A percentile compares a stretch with the other conserved stretches of the same genome.
phyloP scores from a whole-genome alignment of 2,113 vertebrate species.

The Perca flavescens region DNA sequence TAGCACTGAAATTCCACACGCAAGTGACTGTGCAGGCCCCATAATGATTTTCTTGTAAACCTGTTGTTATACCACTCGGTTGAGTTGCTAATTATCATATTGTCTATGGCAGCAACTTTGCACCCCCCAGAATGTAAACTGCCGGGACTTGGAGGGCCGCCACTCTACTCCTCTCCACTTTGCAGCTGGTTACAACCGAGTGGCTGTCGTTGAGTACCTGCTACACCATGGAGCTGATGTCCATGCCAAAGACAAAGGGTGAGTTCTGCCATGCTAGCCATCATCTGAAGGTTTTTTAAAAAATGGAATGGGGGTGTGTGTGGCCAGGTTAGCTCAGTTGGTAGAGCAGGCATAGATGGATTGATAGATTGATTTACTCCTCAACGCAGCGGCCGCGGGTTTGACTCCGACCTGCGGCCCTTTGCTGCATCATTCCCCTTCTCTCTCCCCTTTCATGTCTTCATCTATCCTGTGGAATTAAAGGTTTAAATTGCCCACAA shows the following conservation, averaged over 20 bases:
- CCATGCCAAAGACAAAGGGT: conserved; percentile 99
- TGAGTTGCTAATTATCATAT: background rate
- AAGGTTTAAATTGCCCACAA: no score
- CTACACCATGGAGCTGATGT: conserved; percentile 97
- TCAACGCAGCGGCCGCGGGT: no score
- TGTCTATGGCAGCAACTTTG: conserved; percentile 92
- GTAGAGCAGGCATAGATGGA: no score
- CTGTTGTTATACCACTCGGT: background rate
- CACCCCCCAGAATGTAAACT: conserved; percentile 98
- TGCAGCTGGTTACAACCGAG: conserved; percentile 96
- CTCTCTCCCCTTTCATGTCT: no score
- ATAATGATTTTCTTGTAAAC: background rate
- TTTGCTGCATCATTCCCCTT: no score
- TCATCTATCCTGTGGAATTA: no score
- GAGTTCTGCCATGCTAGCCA: background rate
- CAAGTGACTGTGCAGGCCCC: background rate
- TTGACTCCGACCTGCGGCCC: no score
- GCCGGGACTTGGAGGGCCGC: conserved; percentile 95
- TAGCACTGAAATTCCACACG: background rate
- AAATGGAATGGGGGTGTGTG: background rate
- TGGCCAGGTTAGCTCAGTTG: no score
- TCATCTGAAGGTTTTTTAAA: background rate
- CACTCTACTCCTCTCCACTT: conserved; percentile 98
- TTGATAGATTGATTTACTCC: no score
- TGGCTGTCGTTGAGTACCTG: conserved; percentile 96